Evolutionary conservation across 2,888 invertebrate species (phyloP).

Genomic region (Spicauda simplicius): DNA sequence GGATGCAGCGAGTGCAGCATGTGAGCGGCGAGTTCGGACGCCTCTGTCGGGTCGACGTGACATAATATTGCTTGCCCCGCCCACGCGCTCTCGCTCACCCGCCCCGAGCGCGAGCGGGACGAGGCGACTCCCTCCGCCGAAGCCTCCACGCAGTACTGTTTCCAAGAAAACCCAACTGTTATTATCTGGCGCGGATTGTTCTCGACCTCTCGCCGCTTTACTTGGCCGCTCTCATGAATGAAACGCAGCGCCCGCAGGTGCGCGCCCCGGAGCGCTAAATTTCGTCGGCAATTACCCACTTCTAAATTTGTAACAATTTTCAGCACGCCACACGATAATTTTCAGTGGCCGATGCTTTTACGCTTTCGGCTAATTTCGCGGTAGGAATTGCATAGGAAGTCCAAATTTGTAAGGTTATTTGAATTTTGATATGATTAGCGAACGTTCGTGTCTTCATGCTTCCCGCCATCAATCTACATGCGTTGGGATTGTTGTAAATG

Average conservation of each 20-base stretch:
- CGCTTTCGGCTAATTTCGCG: constrained; percentile 64
- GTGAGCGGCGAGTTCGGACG: constrained; percentile 50
- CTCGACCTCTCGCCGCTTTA: constrained; percentile 70
- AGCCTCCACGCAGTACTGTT: constrained; percentile 76
- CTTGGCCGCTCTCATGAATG: constrained; percentile 77
- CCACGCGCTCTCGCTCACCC: constrained; percentile 73
- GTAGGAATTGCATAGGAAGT: constrained; percentile 68
- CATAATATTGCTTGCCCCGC: constrained; percentile 75
- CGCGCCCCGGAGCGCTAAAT: constrained; percentile 69
- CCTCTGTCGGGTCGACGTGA: constrained; percentile 70
- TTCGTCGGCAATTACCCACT: constrained; percentile 70
- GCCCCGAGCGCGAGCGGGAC: constrained; percentile 63
- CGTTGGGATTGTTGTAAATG: constrained; percentile 55
- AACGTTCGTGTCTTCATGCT: constrained; percentile 51
- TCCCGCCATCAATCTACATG: constrained; percentile 56
- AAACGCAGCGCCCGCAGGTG: constrained; percentile 77
- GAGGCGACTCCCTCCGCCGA: constrained; percentile 66
- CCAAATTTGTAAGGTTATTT: constrained; percentile 58
- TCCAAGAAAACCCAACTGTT: constrained; percentile 82
- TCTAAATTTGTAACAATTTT: constrained; percentile 73
- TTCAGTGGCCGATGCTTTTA: constrained; percentile 69
- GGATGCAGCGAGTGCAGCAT: constrained; percentile 63
- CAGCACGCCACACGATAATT: constrained; percentile 77
- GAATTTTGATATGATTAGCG: constrained; percentile 61
- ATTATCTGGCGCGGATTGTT: constrained; percentile 79